Conservation (phyloP, 2,113 vertebrate species). For the Macheiramphus alcinus region DNA sequence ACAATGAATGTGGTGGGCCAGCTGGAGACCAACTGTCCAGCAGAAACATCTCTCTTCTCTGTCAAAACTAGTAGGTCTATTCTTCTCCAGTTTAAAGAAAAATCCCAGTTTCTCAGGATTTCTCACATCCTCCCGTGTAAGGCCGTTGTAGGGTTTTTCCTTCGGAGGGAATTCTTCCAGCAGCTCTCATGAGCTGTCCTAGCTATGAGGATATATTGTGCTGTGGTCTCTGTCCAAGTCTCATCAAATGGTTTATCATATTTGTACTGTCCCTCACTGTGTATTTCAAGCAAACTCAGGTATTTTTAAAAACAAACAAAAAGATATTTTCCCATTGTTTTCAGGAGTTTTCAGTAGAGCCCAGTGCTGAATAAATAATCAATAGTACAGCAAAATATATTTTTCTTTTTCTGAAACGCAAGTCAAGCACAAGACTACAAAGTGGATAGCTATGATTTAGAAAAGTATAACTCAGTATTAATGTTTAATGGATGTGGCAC, state of each 20-base stretch:
- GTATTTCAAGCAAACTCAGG: background rate
- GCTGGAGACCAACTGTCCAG: background rate
- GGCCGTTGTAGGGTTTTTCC: background rate
- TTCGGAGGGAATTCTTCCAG: background rate
- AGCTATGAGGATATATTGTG: background rate
- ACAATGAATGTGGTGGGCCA: background rate
- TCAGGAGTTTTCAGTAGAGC: background rate
- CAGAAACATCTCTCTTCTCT: background rate
- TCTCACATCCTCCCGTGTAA: background rate
- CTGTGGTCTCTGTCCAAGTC: background rate
- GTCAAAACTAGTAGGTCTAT: background rate
- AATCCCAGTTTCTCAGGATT: background rate
- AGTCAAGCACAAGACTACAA: conserved; percentile 23
- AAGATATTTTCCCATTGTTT: background rate
- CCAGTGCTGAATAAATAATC: conserved; percentile 18
- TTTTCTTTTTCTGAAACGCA: conserved; percentile 40
- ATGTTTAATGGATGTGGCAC: conserved; percentile 50
- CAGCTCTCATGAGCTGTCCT: background rate
- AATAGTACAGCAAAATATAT: background rate
- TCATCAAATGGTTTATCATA: background rate
- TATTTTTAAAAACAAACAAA: conserved; percentile 1
- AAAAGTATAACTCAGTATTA: conserved; percentile 46
- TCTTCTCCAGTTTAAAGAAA: background rate
- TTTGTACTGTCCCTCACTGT: background rate
- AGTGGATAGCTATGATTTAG: conserved; percentile 22